A percentile compares a stretch with the other conserved stretches of the same genome.
phyloP scores from a whole-genome alignment of 1,140 invertebrate species.

The Bombus cullumanus region DNA sequence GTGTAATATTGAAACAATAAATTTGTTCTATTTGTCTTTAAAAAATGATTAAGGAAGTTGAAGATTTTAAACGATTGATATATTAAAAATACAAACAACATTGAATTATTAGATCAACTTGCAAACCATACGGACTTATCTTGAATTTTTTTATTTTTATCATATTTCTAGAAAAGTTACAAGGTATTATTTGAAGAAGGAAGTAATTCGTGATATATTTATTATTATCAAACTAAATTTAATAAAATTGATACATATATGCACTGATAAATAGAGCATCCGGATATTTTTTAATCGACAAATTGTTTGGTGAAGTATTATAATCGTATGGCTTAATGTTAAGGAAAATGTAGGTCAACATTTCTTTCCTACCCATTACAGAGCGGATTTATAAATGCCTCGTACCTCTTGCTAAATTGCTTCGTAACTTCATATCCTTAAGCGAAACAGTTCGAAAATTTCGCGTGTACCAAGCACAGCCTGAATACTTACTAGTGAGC shows the following conservation, averaged over 20 bases:
- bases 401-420: slow-evolving; percentile 22
- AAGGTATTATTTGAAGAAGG: neutral
- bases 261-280: neutral
- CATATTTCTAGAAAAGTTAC: neutral
- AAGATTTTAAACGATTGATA: too few species aligned
- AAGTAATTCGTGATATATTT: neutral
- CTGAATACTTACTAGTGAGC: slow-evolving; percentile 22
- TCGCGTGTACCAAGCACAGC: slow-evolving; percentile 12
- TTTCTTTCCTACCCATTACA: slow-evolving; percentile 1
- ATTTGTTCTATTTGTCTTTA: too few species aligned
- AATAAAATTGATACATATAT: neutral
- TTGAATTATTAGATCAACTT: too few species aligned
- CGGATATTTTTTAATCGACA: neutral
- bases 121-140: too few species aligned
- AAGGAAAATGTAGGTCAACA: slow-evolving; percentile 24
- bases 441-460: slow-evolving; percentile 37
- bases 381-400: slow-evolving; percentile 3
- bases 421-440: slow-evolving; percentile 24
- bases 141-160: too few species aligned
- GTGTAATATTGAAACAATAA: too few species aligned
- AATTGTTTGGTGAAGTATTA: neutral
- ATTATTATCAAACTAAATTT: neutral
- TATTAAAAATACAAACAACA: too few species aligned
- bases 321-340: neutral
- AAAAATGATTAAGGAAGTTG: too few species aligned